These are phyloP conservation scores for Gymnocheta viridis DNA, from an alignment of 2,888 invertebrate genomes.

Conservation along the genomic window DNA sequence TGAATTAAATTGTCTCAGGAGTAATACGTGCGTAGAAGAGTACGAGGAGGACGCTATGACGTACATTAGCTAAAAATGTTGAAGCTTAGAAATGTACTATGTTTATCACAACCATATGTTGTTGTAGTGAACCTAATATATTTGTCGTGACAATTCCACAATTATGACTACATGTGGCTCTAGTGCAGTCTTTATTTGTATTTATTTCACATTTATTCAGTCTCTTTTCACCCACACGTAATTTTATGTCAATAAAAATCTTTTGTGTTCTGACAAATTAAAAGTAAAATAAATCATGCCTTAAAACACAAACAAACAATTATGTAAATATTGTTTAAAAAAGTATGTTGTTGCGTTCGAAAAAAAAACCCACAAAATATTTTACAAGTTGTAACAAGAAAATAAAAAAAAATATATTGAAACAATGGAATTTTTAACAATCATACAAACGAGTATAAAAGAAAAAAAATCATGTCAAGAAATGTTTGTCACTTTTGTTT, in stretches of 20 bases:
- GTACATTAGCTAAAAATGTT: background rate
- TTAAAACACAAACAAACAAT: constrained; percentile 31
- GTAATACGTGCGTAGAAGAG: too few relatives aligned
- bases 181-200: background rate
- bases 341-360: constrained; percentile 2
- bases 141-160: background rate
- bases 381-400: constrained; percentile 31
- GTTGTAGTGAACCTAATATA: background rate
- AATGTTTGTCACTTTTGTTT: constrained; percentile 38
- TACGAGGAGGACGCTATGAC: too few relatives aligned
- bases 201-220: background rate
- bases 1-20: too few relatives aligned
- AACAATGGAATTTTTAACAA: constrained; percentile 8
- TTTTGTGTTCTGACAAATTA: constrained; percentile 26
- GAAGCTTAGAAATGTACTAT: too few relatives aligned
- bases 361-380: constrained; percentile 5
- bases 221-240: constrained; percentile 42
- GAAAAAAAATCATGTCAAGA: constrained; percentile 49
- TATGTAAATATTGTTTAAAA: constrained; percentile 20
- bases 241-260: constrained; percentile 27
- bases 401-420: background rate
- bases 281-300: constrained; percentile 43
- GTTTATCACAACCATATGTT: background rate
- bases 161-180: background rate
- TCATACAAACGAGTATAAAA: constrained; percentile 2